Percentiles rank a stretch among this genome's conserved stretches.
Conservation (phyloP, 1,140 invertebrate species). For the Doryteuthis pealeii region DNA sequence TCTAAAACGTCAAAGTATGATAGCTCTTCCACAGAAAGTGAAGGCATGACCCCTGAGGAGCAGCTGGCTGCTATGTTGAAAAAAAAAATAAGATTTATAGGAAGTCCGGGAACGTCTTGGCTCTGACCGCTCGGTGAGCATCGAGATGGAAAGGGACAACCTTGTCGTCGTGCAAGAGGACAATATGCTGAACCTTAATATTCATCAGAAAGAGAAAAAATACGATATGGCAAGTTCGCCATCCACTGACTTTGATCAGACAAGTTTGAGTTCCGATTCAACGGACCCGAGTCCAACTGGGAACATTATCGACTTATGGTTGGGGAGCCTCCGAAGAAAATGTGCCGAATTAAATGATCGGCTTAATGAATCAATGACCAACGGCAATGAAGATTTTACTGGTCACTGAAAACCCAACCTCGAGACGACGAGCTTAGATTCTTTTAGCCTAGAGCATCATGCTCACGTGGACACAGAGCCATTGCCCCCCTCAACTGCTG, state of each 20-base stretch:
- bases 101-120: slow-evolving; percentile 27
- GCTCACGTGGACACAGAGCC: not conserved
- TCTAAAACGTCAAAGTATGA: slow-evolving; percentile 22
- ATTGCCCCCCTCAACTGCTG: not conserved
- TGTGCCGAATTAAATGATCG: slow-evolving; percentile 8
- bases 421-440: not conserved
- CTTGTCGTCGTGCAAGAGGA: slow-evolving; percentile 54
- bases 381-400: slow-evolving; percentile 1
- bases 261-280: slow-evolving; percentile 47
- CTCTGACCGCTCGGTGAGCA: slow-evolving; percentile 41
- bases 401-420: slow-evolving; percentile 5
- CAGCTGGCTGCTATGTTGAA: slow-evolving; percentile 46
- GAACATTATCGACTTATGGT: slow-evolving; percentile 28
- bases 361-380: slow-evolving; percentile 11
- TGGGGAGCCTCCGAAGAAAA: slow-evolving; percentile 27
- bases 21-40: slow-evolving; percentile 33
- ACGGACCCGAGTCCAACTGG: slow-evolving; percentile 41
- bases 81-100: slow-evolving; percentile 48
- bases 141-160: slow-evolving; percentile 58
- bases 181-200: slow-evolving; percentile 36
- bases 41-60: slow-evolving; percentile 47
- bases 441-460: not conserved
- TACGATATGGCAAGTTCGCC: slow-evolving; percentile 49
- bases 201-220: slow-evolving; percentile 46
- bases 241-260: slow-evolving; percentile 45